phyloP scores from a whole-genome alignment of 1,140 invertebrate genomes.

The Ylistrum balloti region DNA sequence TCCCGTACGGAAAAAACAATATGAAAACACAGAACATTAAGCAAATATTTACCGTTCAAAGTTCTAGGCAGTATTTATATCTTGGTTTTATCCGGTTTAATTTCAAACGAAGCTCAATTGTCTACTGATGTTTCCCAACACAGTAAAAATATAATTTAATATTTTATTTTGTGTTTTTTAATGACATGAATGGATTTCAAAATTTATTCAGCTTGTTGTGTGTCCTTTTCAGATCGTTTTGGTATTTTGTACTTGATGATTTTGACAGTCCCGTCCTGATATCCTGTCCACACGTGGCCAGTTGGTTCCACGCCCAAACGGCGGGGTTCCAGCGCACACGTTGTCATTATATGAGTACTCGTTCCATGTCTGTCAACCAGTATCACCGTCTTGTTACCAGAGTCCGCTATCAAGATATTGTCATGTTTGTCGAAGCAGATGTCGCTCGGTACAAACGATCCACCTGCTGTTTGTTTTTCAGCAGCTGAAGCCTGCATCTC shows the following conservation, averaged over 20 bases:
- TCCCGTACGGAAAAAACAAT: too few relatives aligned
- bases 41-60: too few relatives aligned
- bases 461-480: background rate
- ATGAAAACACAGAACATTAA: too few relatives aligned
- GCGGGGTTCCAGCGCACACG: background rate
- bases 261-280: conserved; percentile 10
- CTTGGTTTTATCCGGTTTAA: too few relatives aligned
- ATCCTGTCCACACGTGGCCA: background rate
- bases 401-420: conserved; percentile 15
- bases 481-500: background rate
- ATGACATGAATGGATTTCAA: too few relatives aligned
- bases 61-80: too few relatives aligned
- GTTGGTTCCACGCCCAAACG: background rate
- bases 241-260: background rate
- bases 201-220: too few relatives aligned
- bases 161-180: too few relatives aligned
- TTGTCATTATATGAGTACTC: background rate
- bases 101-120: too few relatives aligned
- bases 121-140: too few relatives aligned
- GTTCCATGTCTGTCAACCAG: background rate
- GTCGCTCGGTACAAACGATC: background rate
- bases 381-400: background rate
- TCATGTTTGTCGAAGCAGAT: conserved; percentile 38
- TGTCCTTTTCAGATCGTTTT: background rate
- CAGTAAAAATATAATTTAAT: too few relatives aligned